These are phyloP conservation scores for Chlorops oryzae DNA, from an alignment of 1,140 invertebrate genomes.

Conservation along the genomic window DNA sequence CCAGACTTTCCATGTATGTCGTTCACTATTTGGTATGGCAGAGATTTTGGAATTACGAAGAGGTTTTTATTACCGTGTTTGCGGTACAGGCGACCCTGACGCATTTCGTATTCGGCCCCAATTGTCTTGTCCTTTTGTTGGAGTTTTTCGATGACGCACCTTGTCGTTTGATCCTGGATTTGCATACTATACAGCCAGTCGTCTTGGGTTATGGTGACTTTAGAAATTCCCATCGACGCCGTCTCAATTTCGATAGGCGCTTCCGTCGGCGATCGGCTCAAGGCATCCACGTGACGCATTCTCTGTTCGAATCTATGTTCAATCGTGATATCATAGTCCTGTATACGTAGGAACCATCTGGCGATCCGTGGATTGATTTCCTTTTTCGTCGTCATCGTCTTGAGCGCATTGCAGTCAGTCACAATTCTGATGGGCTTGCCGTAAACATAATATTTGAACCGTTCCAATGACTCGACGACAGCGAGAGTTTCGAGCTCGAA, in stretches of 20 bases:
- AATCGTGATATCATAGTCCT: constrained; percentile 26
- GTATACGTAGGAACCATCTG: constrained; percentile 29
- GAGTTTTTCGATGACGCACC: background rate
- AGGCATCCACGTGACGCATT: constrained; percentile 28
- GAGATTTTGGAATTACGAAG: background rate
- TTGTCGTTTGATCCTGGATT: background rate
- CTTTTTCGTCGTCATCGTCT: too few relatives aligned
- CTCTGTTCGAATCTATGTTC: constrained; percentile 18
- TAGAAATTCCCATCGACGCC: background rate
- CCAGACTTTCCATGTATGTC: background rate
- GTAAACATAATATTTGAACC: too few relatives aligned
- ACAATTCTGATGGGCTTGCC: too few relatives aligned
- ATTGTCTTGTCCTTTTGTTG: background rate
- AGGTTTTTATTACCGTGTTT: background rate
- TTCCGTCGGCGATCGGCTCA: constrained; percentile 23
- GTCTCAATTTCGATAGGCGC: background rate
- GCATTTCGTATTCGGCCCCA: too few relatives aligned
- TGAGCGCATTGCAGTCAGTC: too few relatives aligned
- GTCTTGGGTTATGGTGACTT: background rate
- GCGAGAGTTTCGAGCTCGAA: background rate
- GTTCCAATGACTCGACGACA: background rate
- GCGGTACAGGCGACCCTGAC: too few relatives aligned
- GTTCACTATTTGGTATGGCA: background rate
- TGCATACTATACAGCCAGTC: constrained; percentile 5
- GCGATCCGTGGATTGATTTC: too few relatives aligned